Conservation (phyloP, 2,113 vertebrate genomes). For the Helogale parvula region DNA sequence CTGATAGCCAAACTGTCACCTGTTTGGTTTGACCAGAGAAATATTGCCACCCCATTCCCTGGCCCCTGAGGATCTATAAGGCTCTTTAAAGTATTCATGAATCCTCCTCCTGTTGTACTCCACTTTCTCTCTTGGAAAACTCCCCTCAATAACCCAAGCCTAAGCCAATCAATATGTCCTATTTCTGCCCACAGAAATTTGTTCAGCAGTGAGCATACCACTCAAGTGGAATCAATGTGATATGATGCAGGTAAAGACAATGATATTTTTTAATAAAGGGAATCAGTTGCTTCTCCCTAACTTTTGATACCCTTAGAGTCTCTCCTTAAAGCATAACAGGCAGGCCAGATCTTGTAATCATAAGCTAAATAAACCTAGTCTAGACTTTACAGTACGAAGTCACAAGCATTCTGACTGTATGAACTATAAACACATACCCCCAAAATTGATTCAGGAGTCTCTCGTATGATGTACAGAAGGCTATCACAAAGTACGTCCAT, state of each 20-base stretch:
- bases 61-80: background rate
- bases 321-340: background rate
- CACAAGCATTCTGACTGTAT: background rate
- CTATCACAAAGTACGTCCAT: background rate
- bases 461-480: background rate
- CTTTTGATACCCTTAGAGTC: background rate
- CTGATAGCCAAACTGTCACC: background rate
- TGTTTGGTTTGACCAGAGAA: background rate
- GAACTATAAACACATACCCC: background rate
- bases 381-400: background rate
- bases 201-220: background rate
- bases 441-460: background rate
- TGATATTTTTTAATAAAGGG: background rate
- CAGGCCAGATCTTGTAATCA: background rate
- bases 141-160: background rate
- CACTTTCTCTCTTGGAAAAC: background rate
- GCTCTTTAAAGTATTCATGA: background rate
- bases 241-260: background rate
- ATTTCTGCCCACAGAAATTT: background rate
- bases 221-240: background rate
- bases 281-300: background rate
- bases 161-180: background rate
- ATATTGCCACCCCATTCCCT: rapidly evolving
- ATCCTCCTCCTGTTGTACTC: background rate
- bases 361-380: background rate